These are phyloP conservation scores for Calameuta filiformis DNA, from an alignment of 2,888 invertebrate genomes.

Conservation along the genomic window DNA sequence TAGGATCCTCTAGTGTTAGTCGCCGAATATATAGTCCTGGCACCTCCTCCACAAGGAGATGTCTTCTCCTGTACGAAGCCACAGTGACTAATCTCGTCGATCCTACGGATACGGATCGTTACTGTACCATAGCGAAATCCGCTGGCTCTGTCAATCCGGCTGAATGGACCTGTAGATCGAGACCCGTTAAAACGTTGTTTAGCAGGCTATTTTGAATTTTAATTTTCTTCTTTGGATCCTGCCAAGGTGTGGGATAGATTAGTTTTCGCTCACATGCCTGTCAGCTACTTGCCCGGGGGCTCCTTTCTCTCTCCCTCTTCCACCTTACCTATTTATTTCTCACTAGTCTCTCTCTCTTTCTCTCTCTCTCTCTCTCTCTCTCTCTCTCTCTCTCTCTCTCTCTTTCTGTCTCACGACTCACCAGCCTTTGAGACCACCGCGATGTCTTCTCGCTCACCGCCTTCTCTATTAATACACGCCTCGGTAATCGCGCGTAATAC, in stretches of 20 bases:
- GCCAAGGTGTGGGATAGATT: slow-evolving; percentile 56
- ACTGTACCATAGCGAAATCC: neutral
- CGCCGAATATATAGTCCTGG: slow-evolving; percentile 62
- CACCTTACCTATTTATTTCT: neutral
- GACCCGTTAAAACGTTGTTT: slow-evolving; percentile 45
- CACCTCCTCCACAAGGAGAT: slow-evolving; percentile 61
- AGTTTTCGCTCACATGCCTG: slow-evolving; percentile 50
- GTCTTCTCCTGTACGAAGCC: slow-evolving; percentile 59
- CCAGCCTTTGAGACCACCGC: slow-evolving; percentile 11
- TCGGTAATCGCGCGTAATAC: neutral
- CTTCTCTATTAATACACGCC: neutral
- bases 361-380: slow-evolving; percentile 14
- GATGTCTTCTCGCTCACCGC: neutral
- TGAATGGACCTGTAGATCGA: slow-evolving; percentile 1
- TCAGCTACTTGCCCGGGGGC: slow-evolving; percentile 55
- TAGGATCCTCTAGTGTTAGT: slow-evolving; percentile 61
- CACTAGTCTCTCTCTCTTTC: slow-evolving; percentile 24
- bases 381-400: slow-evolving; percentile 14
- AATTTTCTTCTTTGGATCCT: slow-evolving; percentile 39
- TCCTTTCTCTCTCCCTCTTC: slow-evolving; percentile 11
- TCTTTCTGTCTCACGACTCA: slow-evolving; percentile 7
- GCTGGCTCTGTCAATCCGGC: neutral
- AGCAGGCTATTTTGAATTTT: slow-evolving; percentile 51
- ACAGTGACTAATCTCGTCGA: slow-evolving; percentile 38
- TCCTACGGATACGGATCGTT: neutral